Base-by-base conservation (phyloP, 2,888 invertebrate species). In the Tachina fera region DNA sequence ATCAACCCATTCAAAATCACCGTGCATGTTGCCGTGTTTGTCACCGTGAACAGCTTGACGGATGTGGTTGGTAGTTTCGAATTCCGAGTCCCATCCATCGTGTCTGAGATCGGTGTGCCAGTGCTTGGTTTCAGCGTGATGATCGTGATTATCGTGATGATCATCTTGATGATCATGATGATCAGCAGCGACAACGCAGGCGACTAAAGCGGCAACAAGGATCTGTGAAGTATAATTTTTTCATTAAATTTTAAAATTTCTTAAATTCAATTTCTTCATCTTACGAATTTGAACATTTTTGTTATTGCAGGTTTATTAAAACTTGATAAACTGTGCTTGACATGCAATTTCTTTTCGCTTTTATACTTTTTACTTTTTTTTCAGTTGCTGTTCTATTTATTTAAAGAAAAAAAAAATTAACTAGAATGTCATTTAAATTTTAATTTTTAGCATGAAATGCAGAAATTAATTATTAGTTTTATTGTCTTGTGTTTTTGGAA, bases 1-100 rank as follows among this genome's bases (percentile, higher is more conserved):
- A 3, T 91, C 89, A 14, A 89, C 67, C 89, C 90, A 92, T 68
- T 75, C 74, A 60, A 87, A 91, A n/a, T 75, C 84, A 41, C 92
- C 91, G 5, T 90, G 87, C 16, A 89, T 88, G 68, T 90, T 89
- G 76, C 90, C 90, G 14, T 91, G 88, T 5, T 77, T 89, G 87
- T 92, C 90, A 31, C 91, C 90, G 14, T 63, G 53, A 11, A 88
- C 88, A 1, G 83, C 49, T n/a, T 89, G 87, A 0, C n/a, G 60
- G 41, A 90, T 89, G 72, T 89, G 88, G 81, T 92, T 91, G 87
- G 68, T 88, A 51, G 90, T 89, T 51, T 89, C 89, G 39, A 89
- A 68, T 11, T 58, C 75, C 5, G 86, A 77, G 14, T 89, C 79
- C 79, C 90, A 92, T 16, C 91, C 91, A 72, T 92, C 88, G 65